These are phyloP conservation scores for Drosophila acutilabella DNA, from an alignment of 2,888 invertebrate genomes.

Conservation along the genomic window DNA sequence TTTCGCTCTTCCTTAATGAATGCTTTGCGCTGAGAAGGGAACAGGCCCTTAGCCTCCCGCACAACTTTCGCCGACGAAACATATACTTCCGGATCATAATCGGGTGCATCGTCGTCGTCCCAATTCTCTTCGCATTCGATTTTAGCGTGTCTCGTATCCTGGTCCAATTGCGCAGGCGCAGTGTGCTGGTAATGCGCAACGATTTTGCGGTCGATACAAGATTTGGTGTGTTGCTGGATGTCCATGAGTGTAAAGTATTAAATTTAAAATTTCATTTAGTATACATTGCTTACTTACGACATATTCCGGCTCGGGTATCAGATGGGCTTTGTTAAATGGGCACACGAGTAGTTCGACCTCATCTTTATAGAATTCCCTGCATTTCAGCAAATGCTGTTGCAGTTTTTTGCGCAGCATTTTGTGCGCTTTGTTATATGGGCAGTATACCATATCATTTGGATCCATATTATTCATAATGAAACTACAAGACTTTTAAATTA, in stretches of 20 bases:
- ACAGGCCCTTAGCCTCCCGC: conserved; percentile 68
- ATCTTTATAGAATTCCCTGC: conserved; percentile 85
- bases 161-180: conserved; percentile 39
- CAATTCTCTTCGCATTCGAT: conserved; percentile 66
- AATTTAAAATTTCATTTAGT: background rate
- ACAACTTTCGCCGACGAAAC: conserved; percentile 68
- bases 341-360: conserved; percentile 85
- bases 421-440: conserved; percentile 87
- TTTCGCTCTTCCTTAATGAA: conserved; percentile 79
- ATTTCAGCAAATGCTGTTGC: conserved; percentile 87
- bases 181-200: conserved; percentile 57
- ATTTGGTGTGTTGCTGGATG: conserved; percentile 54
- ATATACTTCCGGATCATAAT: conserved; percentile 78
- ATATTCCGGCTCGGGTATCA: conserved; percentile 86
- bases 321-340: conserved; percentile 87
- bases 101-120: conserved; percentile 62
- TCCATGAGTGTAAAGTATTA: background rate
- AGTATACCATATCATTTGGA: conserved; percentile 84
- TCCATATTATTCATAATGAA: conserved; percentile 22
- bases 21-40: conserved; percentile 71
- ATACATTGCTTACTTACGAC: conserved; percentile 38
- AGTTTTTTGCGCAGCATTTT: conserved; percentile 86
- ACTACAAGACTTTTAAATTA: background rate
- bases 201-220: conserved; percentile 63
- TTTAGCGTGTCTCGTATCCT: conserved; percentile 59